Evolutionary conservation across 1,140 invertebrate genomes (phyloP), one percentile per base, ranked within the genome.

Genomic region (Drosophila obscura): DNA sequence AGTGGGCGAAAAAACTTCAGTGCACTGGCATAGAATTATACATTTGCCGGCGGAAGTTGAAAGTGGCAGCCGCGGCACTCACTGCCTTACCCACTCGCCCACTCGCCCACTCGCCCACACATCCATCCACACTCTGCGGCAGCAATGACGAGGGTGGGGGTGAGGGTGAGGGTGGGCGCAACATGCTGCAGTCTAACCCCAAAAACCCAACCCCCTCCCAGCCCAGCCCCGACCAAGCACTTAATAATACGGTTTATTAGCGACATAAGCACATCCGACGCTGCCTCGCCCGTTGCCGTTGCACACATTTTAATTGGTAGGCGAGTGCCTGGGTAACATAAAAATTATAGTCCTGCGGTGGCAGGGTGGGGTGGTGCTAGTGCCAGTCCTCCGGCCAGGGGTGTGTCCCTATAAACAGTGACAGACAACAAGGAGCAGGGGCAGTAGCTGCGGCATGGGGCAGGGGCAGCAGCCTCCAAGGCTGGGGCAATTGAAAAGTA

Each of bases 171-270:
- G 22, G 22, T 4, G 22, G 22, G 22, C 4, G 78, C 72, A 74
- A 60, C 59, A 58, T 63, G 55, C 51, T 63, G 55, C 51, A 64
- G 45, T 51, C 67, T 59, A 60, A 74, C 60, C 48, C 58, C 72
- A 44, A 59, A 59, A 48, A 24, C 45, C 22, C 15, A 51, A 52
- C 26, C 16, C 45, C n/a, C 44, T 1, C 49, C 28, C 59, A 19
- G 7, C 39, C 79, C 55, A 77, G 11, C 35, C 44, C 63, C 62
- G 55, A 66, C 77, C 79, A 61, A 81, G 72, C 75, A 88, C 83
- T 88, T 88, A 88, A 88, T 88, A 88, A 88, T 88, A 88, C 68
- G 83, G 83, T 88, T 88, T 88, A 88, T 88, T 88, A 88, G 83
- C 83, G 83, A 88, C 83, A 88, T 88, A 88, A 88, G 83, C 84